Evolutionary conservation across 2,113 vertebrate genomes (phyloP), one percentile per base, ranked within the genome.

Genomic region (Phaethornis superciliosus): DNA sequence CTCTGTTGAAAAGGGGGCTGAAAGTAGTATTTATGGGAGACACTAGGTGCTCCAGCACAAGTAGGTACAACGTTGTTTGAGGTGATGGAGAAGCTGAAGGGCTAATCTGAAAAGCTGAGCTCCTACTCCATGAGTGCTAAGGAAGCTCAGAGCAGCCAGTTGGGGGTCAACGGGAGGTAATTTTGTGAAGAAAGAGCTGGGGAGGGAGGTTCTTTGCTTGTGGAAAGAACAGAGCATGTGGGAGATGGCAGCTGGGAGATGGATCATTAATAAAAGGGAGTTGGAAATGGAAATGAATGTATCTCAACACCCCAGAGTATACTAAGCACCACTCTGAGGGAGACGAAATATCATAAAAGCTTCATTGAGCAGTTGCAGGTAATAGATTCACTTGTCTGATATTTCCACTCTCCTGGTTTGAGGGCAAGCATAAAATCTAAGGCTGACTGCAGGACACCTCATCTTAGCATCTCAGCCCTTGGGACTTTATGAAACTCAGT

Each of bases 1-100:
- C 81, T 93, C 77, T 88, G 75, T 95, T 96, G 96, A 85, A 95
- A 93, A 93, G 67, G 75, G 86, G 77, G 46, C 89, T 91, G 64
- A 71, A 91, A 92, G 76, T 35, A 79, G 44, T 14, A 27, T 65
- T 89, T 90, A 72, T 47, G 64, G n/a, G 78, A 90, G 80, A 69
- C n/a, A 37, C 2, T 7, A 71, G 79, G 89, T 92, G 83, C 79
- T 86, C 2, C 4, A 51, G 55, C 15, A 67, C n/a, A 33, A 72
- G 65, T 17, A 59, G 54, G 83, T 72, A 55, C 79, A 85, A 78
- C 80, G 91, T 75, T 91, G 89, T 52, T 83, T 2, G 40, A 94
- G 65, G 72, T 71, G 88, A 85, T 90, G 51, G 42, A 89, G 15
- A 51, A 87, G 44, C 69, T 62, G 47, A 59, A 74, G 55, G 33